These are phyloP conservation scores for Coregonus ussuriensis DNA, from an alignment of 2,797 vertebrate genomes.

Conservation along the genomic window DNA sequence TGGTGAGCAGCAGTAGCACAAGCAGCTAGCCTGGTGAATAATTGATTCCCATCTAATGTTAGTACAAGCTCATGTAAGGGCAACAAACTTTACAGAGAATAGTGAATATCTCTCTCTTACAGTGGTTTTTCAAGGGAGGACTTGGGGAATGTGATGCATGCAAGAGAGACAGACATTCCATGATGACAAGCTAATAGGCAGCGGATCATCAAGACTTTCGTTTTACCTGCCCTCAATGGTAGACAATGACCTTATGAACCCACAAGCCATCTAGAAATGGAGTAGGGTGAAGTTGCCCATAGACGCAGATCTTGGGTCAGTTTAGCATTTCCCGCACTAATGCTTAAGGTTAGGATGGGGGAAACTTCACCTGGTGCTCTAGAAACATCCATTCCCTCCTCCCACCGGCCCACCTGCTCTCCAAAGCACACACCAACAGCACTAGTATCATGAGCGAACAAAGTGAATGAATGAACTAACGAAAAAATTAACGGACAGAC, in stretches of 20 bases:
- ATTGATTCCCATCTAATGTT: constrained; percentile 83
- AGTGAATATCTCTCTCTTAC: neutral
- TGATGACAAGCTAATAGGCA: constrained; percentile 9
- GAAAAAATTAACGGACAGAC: too few species aligned
- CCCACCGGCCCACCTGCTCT: neutral
- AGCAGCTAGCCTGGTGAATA: constrained; percentile 77
- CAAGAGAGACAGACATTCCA: constrained; percentile 11
- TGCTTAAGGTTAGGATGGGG: too few species aligned
- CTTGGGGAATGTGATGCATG: neutral
- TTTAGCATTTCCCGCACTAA: too few species aligned
- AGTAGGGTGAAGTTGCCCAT: too few species aligned
- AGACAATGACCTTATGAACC: constrained; percentile 5
- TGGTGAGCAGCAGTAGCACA: constrained; percentile 79
- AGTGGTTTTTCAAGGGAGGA: constrained; percentile 10
- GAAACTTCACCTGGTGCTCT: too few species aligned
- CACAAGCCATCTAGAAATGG: constrained; percentile 8
- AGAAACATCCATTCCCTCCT: neutral
- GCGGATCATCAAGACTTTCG: constrained; percentile 21
- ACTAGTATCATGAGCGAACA: too few species aligned
- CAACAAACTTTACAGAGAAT: constrained; percentile 35
- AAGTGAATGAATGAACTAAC: too few species aligned
- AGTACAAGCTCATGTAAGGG: constrained; percentile 71
- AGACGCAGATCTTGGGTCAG: too few species aligned
- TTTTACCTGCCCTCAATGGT: constrained; percentile 15
- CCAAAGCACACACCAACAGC: neutral